Evolutionary conservation across 2,113 vertebrate genomes (phyloP), one percentile per base, ranked within the genome.

Genomic region (Oplegnathus fasciatus): DNA sequence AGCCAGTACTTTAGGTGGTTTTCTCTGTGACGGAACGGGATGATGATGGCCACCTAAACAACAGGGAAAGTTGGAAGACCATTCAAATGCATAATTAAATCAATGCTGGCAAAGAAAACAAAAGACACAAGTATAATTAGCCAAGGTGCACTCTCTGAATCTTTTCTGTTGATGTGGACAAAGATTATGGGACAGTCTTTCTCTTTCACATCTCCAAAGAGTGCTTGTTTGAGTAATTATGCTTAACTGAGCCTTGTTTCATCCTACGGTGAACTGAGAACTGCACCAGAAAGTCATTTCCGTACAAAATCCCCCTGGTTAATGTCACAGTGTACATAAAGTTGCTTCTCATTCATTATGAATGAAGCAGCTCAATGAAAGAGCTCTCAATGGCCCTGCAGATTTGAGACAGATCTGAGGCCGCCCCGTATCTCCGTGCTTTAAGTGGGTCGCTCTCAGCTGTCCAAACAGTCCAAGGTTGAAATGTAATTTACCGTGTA

Each of bases 1-100:
- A 99, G 97, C 98, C 98, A 99, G 96, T 99, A 99, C 90, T 98
- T 98, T 6, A 99, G 97, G 84, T 99, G 98, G 89, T 99, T 97
- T 73, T 99, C 98, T 0, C 98, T 96, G 94, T 99, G 97, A 37
- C 98, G 96, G 88, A 99, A 99, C 6, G 98, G 98, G 89, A 99
- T 99, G 95, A 99, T 98, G 85, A 99, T 98, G 69, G 98, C 98
- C 93, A 99, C 98, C 94, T 95, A 46, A 28, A 78, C 3, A 54
- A 58, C 9, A 74, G 24, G 6, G 60, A 81, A 0, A 22, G 22
- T 24, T 67, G 6, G 34, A 37, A 3, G 34, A 69, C 22, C 13
- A 40, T 48, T 82, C 6, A 26, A 52, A 60, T 34, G 1, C 11
- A 61, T 4, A 48, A 40, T 57, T 46, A n/a, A 55, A 48, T 73